Evolutionary conservation across 2,113 vertebrate species (phyloP).

Genomic region (Alligator sinensis): DNA sequence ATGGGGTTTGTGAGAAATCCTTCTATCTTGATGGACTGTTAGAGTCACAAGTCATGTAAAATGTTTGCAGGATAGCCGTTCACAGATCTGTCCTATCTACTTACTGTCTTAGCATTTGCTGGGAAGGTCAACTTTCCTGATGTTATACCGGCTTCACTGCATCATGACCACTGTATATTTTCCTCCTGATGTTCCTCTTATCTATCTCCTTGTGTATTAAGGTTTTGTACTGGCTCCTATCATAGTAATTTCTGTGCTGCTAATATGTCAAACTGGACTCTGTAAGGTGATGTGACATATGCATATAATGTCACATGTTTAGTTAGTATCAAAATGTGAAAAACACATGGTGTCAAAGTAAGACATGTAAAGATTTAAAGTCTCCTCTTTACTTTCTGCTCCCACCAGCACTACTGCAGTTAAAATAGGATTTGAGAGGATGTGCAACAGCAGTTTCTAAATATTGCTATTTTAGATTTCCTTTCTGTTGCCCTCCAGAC

Average conservation of each 20-base stretch:
- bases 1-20: neutral
- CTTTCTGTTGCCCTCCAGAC: neutral
- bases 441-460: neutral
- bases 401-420: neutral
- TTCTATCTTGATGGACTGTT: neutral
- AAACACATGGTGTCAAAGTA: neutral
- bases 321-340: neutral
- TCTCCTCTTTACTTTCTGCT: neutral
- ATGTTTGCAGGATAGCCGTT: neutral
- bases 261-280: neutral
- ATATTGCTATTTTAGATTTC: fast-evolving
- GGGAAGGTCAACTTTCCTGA: neutral
- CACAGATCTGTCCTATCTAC: neutral
- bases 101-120: neutral
- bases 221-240: neutral
- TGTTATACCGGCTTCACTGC: neutral
- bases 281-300: neutral
- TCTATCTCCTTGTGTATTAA: neutral
- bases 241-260: neutral
- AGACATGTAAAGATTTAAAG: conserved; percentile 9
- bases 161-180: neutral
- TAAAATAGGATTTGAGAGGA: neutral
- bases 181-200: neutral
- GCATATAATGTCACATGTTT: neutral
- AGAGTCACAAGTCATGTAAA: neutral